These are phyloP conservation scores for Poicephalus gulielmi DNA, from an alignment of 2,113 vertebrate species.

Conservation along the genomic window DNA sequence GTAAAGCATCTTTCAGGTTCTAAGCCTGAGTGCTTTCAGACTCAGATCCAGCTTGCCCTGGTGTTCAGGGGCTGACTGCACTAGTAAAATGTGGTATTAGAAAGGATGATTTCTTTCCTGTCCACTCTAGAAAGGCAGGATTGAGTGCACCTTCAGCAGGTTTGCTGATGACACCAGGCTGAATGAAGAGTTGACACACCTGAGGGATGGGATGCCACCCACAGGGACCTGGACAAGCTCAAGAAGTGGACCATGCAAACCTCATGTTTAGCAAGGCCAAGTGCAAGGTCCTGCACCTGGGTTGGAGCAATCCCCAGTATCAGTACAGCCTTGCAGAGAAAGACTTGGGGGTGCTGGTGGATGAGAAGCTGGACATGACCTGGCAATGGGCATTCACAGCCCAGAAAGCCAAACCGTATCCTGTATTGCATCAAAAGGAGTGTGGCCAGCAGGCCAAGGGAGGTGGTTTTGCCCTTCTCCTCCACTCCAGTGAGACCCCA, in stretches of 20 bases:
- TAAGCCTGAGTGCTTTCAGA: not conserved
- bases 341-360: not conserved
- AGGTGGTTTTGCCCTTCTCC: not conserved
- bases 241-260: not conserved
- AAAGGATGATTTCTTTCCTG: not conserved
- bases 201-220: not conserved
- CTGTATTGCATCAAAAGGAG: not conserved
- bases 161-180: not conserved
- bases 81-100: not conserved
- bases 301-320: not conserved
- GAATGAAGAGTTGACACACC: fast-evolving
- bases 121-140: not conserved
- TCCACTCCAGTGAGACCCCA: not conserved
- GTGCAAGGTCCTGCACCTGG: not conserved
- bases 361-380: not conserved
- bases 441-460: fast-evolving
- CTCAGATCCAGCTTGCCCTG: not conserved
- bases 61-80: not conserved
- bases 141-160: fast-evolving
- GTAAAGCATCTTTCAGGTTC: not conserved
- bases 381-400: not conserved
- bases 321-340: not conserved
- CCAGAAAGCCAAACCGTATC: not conserved
- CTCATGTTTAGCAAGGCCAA: not conserved
- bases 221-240: not conserved